A percentile compares a stretch with the other conserved stretches of the same genome.
phyloP scores from a whole-genome alignment of 1,140 invertebrate genomes.

The Diuraphis noxia region DNA sequence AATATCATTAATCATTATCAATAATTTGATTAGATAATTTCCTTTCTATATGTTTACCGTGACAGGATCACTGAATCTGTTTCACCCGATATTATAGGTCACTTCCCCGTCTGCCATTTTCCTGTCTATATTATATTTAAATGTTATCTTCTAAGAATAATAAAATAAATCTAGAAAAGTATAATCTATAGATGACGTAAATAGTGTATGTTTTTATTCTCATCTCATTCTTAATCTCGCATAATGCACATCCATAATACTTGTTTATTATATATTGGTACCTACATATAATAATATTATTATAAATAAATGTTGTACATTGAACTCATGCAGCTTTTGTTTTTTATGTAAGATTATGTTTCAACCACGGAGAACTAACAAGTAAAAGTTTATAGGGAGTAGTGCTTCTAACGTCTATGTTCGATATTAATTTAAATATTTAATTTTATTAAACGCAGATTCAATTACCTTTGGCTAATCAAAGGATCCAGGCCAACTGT shows the following conservation, averaged over 20 bases:
- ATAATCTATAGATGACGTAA: background rate
- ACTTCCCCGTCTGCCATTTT: no score
- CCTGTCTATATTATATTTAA: no score
- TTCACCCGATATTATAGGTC: no score
- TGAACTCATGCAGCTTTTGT: background rate
- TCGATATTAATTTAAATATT: background rate
- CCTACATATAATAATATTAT: background rate
- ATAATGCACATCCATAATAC: no score
- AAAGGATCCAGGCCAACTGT: constrained; percentile 91
- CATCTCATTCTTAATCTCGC: background rate
- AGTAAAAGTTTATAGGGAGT: no score
- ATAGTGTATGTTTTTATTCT: background rate
- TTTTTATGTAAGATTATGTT: background rate
- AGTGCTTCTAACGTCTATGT: no score
- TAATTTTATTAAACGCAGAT: background rate
- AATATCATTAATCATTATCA: background rate
- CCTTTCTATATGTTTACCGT: background rate
- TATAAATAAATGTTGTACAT: background rate
- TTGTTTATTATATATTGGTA: no score
- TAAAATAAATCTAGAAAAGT: no score
- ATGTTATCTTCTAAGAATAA: no score
- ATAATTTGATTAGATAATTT: background rate
- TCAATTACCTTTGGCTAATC: constrained; percentile 61
- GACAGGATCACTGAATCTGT: background rate
- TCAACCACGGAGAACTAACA: background rate